A percentile compares a stretch with the other conserved stretches of the same genome.
These are phyloP conservation scores for Hiodon alosoides DNA, from an alignment of 2,113 vertebrate genomes.

Conservation along the genomic window DNA sequence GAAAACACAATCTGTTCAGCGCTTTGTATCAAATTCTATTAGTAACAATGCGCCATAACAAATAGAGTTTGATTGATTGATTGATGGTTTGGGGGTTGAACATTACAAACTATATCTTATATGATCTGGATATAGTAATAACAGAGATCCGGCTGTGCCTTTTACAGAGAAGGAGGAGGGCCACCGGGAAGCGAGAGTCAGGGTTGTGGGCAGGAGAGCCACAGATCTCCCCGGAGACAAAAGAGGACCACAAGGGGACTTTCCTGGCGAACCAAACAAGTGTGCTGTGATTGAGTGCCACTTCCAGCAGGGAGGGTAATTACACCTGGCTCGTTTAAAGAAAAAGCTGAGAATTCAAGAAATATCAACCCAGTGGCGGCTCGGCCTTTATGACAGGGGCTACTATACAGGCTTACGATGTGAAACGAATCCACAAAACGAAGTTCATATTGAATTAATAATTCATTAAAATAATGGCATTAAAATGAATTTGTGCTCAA, in stretches of 20 bases:
- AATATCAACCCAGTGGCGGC: neutral
- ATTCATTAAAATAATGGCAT: slow-evolving; percentile 31
- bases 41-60: too few species aligned
- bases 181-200: neutral
- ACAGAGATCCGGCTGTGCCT: too few species aligned
- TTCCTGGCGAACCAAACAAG: neutral
- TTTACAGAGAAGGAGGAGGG: neutral
- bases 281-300: neutral
- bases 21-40: too few species aligned
- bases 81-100: too few species aligned
- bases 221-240: neutral
- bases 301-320: slow-evolving; percentile 6
- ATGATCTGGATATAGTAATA: too few species aligned
- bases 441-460: slow-evolving; percentile 29
- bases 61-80: too few species aligned
- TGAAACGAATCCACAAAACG: slow-evolving; percentile 15
- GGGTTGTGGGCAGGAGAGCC: neutral
- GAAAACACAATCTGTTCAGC: too few species aligned
- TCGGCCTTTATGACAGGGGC: slow-evolving; percentile 19
- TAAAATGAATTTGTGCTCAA: slow-evolving; percentile 28
- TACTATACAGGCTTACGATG: slow-evolving; percentile 9
- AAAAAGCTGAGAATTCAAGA: neutral
- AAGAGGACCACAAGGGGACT: neutral
- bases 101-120: too few species aligned
- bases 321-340: neutral